Conservation (phyloP, 2,888 invertebrate genomes). For the Phyto melanocephala region DNA sequence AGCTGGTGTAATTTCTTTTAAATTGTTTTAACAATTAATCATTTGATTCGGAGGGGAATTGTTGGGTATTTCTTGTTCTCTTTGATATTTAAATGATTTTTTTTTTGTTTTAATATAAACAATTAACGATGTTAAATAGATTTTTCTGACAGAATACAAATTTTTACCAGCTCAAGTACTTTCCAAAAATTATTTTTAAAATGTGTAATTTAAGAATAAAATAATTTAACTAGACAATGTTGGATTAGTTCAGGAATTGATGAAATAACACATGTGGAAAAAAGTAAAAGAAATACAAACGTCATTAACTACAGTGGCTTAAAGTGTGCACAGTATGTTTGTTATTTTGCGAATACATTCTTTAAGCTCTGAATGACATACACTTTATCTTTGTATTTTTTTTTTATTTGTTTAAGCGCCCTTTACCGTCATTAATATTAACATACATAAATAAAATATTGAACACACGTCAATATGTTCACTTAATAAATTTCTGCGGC, state of each 20-base stretch:
- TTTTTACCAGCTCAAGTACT: not conserved
- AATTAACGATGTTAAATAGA: conserved; percentile 3
- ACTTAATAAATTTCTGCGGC: no score
- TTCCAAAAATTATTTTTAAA: not conserved
- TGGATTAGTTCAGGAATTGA: not conserved
- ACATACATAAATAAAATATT: no score
- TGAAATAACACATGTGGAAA: no score
- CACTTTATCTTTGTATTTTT: no score
- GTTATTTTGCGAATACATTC: no score
- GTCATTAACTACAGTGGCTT: no score
- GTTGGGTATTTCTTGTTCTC: conserved; percentile 25
- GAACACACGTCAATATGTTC: no score
- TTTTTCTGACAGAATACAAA: not conserved
- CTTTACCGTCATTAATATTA: no score
- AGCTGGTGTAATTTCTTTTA: conserved; percentile 4
- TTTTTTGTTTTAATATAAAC: not conserved
- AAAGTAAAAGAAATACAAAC: no score
- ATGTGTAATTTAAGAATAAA: not conserved
- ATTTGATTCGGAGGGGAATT: conserved; percentile 56
- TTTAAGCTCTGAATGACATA: no score
- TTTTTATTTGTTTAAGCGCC: no score
- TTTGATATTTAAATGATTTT: conserved; percentile 22
- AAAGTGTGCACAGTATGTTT: no score
- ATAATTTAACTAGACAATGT: not conserved
- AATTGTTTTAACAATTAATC: conserved; percentile 39